Evolutionary conservation across 2,113 vertebrate species (phyloP).

Genomic region (Mesitornis unicolor): DNA sequence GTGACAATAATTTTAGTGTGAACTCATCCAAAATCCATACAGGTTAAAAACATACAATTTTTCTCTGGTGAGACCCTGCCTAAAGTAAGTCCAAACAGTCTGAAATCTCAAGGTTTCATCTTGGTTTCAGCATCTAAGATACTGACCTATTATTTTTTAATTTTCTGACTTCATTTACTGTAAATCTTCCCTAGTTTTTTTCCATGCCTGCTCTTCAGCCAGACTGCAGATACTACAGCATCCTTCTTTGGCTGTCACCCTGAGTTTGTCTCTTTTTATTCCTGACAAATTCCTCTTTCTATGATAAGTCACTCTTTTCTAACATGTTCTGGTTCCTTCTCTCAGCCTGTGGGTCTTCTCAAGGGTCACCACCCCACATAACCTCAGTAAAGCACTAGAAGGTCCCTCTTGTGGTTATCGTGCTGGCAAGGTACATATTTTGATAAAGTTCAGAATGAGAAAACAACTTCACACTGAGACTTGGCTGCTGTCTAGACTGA

Average conservation of each 20-base stretch:
- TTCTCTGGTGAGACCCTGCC: neutral
- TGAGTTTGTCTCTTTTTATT: neutral
- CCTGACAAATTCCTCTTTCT: neutral
- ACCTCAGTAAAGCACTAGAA: neutral
- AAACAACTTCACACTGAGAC: neutral
- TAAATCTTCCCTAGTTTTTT: neutral
- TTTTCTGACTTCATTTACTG: neutral
- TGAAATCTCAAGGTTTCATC: neutral
- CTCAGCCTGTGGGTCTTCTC: neutral
- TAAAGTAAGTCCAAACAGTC: neutral
- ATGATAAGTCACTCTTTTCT: neutral
- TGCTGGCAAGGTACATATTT: neutral
- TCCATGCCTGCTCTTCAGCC: neutral
- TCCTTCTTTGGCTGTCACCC: neutral
- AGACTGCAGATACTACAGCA: neutral
- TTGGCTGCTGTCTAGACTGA: neutral
- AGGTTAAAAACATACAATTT: neutral
- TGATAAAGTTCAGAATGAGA: neutral
- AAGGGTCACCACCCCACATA: neutral
- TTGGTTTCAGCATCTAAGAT: neutral
- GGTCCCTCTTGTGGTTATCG: neutral
- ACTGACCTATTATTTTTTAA: neutral
- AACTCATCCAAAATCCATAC: neutral
- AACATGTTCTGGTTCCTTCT: neutral
- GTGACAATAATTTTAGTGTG: neutral